phyloP scores from a whole-genome alignment of 2,888 invertebrate species.

The Tubulanus polymorphus region DNA sequence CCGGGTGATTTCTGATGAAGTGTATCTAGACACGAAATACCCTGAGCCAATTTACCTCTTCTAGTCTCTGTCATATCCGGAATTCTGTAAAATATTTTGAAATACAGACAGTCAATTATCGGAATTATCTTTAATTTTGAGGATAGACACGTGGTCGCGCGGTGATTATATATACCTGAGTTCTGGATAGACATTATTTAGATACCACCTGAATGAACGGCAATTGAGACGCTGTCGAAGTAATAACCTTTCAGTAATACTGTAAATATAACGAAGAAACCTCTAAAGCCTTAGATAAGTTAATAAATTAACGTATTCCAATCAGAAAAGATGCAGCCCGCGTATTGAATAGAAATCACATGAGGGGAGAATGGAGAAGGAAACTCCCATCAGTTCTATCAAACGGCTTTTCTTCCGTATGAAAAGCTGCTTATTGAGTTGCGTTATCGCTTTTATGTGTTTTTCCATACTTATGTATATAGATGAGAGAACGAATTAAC shows the following conservation, averaged over 20 bases:
- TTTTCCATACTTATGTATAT: slow-evolving; percentile 61
- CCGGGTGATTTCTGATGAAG: slow-evolving; percentile 31
- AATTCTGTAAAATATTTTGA: slow-evolving; percentile 21
- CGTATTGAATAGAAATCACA: no score
- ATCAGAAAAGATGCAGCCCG: no score
- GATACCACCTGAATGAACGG: slow-evolving; percentile 85
- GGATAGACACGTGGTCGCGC: slow-evolving; percentile 69
- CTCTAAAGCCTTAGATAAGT: no score
- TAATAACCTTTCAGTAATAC: slow-evolving; percentile 63
- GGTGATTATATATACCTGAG: slow-evolving; percentile 71
- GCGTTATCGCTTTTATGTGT: background rate
- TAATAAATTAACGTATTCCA: no score
- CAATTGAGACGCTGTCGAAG: slow-evolving; percentile 76
- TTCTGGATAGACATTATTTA: slow-evolving; percentile 80
- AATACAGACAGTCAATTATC: no score
- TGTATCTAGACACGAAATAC: slow-evolving; percentile 33
- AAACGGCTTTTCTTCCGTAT: no score
- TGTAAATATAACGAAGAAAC: background rate
- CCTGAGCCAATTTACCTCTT: slow-evolving; percentile 31
- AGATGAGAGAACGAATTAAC: background rate
- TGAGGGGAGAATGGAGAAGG: no score
- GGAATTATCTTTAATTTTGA: slow-evolving; percentile 55
- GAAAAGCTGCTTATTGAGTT: no score
- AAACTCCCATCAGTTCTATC: no score
- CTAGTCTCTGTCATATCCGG: slow-evolving; percentile 32